Percentiles rank a stretch among this genome's conserved stretches.
These are phyloP conservation scores for Eupeodes latifasciatus DNA, from an alignment of 2,888 invertebrate species.

Conservation along the genomic window DNA sequence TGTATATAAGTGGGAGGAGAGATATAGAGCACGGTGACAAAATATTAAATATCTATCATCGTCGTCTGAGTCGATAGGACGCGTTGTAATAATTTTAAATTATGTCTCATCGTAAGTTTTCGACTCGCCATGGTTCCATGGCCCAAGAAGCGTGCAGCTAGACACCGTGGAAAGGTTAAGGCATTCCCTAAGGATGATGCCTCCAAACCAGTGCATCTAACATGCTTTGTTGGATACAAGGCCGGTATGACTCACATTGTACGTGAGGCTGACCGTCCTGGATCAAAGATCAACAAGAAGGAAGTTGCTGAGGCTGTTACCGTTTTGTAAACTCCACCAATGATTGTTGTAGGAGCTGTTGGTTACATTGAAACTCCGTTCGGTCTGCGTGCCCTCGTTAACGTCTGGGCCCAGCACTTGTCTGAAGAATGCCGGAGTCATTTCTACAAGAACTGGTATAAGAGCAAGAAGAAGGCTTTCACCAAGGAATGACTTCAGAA, in stretches of 20 bases:
- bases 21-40: no score
- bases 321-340: constrained; percentile 98
- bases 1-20: no score
- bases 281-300: constrained; percentile 99
- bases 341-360: constrained; percentile 98
- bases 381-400: constrained; percentile 96
- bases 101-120: constrained; percentile 98
- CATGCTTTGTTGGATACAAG: constrained; percentile 99
- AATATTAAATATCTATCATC: no score
- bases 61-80: constrained; percentile 80
- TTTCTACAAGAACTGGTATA: constrained; percentile 99
- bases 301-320: constrained; percentile 99
- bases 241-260: constrained; percentile 99
- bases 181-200: constrained; percentile 99
- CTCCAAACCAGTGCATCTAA: constrained; percentile 97
- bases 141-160: constrained; percentile 98
- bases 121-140: constrained; percentile 99
- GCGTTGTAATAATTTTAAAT: constrained; percentile 68
- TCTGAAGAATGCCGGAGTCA: constrained; percentile 99
- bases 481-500: constrained; percentile 97
- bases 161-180: constrained; percentile 99
- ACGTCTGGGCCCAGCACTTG: constrained; percentile 99
- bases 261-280: constrained; percentile 98
- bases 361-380: constrained; percentile 99
- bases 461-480: constrained; percentile 99